A percentile compares a stretch with the other conserved stretches of the same genome.
These are phyloP conservation scores for Nothura maculosa DNA, from an alignment of 2,797 vertebrate species.

Conservation along the genomic window DNA sequence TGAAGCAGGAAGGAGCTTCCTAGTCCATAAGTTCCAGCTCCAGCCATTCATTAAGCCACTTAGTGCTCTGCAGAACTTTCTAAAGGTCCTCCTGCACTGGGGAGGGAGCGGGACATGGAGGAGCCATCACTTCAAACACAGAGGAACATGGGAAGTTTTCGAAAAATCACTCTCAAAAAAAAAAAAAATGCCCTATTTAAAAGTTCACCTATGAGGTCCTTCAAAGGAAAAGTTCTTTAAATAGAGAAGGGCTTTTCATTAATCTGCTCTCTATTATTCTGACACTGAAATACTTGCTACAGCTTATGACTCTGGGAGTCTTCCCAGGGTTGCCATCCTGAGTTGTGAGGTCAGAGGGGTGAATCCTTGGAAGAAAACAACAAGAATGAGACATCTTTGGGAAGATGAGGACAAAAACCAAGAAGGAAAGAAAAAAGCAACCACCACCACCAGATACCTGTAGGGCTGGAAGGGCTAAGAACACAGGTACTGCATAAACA, in stretches of 20 bases:
- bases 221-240: not conserved
- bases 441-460: not conserved
- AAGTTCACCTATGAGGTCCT: not conserved
- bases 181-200: not conserved
- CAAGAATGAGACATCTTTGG: rapidly evolving
- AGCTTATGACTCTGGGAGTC: not conserved
- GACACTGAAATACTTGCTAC: not conserved
- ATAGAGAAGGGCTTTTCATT: not conserved
- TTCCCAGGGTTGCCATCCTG: not conserved
- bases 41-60: not conserved
- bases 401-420: not conserved
- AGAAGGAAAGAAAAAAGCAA: not conserved
- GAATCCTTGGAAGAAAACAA: not conserved
- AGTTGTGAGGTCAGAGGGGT: not conserved
- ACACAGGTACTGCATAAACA: not conserved
- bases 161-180: not conserved
- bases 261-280: not conserved
- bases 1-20: not conserved
- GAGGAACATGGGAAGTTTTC: not conserved
- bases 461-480: not conserved
- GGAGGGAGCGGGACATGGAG: not conserved
- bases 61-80: not conserved
- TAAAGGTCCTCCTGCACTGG: not conserved
- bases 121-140: not conserved
- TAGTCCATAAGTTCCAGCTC: not conserved